Base-by-base conservation (phyloP, 2,113 vertebrate genomes). In the Vulpes lagopus region DNA sequence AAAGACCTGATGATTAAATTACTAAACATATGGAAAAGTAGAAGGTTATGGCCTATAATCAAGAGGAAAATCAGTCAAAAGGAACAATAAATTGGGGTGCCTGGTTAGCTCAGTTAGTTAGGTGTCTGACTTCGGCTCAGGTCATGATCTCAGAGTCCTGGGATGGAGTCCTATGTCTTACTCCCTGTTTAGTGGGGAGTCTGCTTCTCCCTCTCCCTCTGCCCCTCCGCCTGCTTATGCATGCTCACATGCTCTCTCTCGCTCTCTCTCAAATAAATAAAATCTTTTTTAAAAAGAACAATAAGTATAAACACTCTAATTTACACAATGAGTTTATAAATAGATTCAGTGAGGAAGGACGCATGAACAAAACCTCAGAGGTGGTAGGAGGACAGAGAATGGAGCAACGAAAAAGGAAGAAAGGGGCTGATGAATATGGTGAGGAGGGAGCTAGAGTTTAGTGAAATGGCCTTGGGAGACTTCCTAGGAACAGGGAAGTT, bases 251-350 rank as follows among this genome's bases (percentile, higher is more conserved):
- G 43, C 43, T 43, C 43, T 43, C 43, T 43, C 43, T 43, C 7
- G 5, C 43, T 43, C 43, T 43, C 43, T 43, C 43, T 43, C 43
- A 43, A 43, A 43, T 43, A 43, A 43, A 43, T 43, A 43, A 43
- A 43, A 43, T 43, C 43, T 7, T 43, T 43, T 43, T 43, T 7
- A 43, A 43, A 43, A 43, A 43, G 43, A 43, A 43, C 43, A 43
- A 43, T 43, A 8, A 43, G 43, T 43, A 43, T 43, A 71, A 93
- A 74, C 30, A 60, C 57, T 67, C 65, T 62, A 86, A 89, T 82
- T 88, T 89, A 96, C 94, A 81, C 17, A 59, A 55, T 91, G 85
- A 80, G 55, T 89, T 89, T 89, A 22, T 89, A 59, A 78, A 86
- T 74, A 74, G 53, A 85, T 4, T 59, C 49, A 74, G 3, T 71